Base-by-base conservation (phyloP, 1,140 invertebrate species). In the Homalodisca vitripennis region DNA sequence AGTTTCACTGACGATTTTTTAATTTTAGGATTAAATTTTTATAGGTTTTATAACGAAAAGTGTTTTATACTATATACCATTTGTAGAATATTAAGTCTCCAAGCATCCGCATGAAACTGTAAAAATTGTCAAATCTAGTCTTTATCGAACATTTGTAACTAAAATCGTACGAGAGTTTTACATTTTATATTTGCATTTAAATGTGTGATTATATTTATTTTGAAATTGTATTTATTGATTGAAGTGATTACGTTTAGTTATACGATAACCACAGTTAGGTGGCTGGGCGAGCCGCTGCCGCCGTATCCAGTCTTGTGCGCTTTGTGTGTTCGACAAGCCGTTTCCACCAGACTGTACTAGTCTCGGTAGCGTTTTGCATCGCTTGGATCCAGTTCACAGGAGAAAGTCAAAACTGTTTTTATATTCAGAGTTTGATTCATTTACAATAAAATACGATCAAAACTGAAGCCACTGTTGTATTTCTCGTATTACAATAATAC, bases 71-170 rank as follows among this genome's bases (percentile, higher is more conserved):
- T 60, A n/a, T 60, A 53, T 60, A 13, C 2, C 55, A 22, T 13
- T 27, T n/a, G 2, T 17, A 29, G 2, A 26, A 27, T 3, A 22
- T 6, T 60, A 27, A 60, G 22, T 27, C 26, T 14, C 29, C 2
- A 30, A 26, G 24, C 26, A n/a, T 60, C 55, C 55, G 29, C n/a
- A 29, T 14, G 3, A n/a, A 6, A n/a, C 6, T 60, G 27, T 27
- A 60, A 30, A 60, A 60, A 22, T 60, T 60, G 26, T 60, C 55
- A 30, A 60, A 60, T 60, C 55, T 60, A 60, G 55, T 60, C 55
- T 24, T 60, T 60, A 6, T 6, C 27, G 22, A 30, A 60, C 10
- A 12, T 17, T 53, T 41, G 34, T 14, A 53, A 60, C 55, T 60
- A 30, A n/a, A 60, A 60, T 60, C 24, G 12, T 12, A 60, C 24